A percentile compares a stretch with the other conserved stretches of the same genome.
phyloP scores from a whole-genome alignment of 2,888 invertebrate species.

The Eristalis intricaria region DNA sequence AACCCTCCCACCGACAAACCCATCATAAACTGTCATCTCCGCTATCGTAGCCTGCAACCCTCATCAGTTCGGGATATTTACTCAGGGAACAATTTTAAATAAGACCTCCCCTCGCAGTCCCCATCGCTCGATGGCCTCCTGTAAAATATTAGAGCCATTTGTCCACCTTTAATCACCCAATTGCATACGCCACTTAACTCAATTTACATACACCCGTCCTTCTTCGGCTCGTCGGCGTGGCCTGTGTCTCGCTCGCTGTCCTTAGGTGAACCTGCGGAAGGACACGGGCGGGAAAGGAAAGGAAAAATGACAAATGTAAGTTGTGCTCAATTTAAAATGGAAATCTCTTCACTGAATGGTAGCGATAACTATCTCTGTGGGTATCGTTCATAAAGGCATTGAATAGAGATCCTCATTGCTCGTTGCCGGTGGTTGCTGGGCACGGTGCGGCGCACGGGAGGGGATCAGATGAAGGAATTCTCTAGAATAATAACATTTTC shows the following conservation, averaged over 20 bases:
- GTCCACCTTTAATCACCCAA: conserved; percentile 70
- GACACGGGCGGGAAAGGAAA: conserved; percentile 13
- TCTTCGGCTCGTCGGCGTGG: conserved; percentile 14
- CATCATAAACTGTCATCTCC: background rate
- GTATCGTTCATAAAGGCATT: conserved; percentile 67
- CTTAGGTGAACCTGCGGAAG: conserved; percentile 25
- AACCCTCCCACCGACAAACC: background rate
- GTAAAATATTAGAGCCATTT: conserved; percentile 66
- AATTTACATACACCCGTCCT: conserved; percentile 64
- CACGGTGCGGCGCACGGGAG: background rate
- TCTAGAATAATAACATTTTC: conserved; percentile 67
- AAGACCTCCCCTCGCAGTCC: background rate
- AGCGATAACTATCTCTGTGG: conserved; percentile 66
- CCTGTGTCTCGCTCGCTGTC: background rate
- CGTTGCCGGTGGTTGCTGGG: background rate
- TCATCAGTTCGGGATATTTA: background rate
- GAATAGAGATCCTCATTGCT: conserved; percentile 49
- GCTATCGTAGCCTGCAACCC: background rate
- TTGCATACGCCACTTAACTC: conserved; percentile 68
- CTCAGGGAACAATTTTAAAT: conserved; percentile 44
- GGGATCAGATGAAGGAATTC: conserved; percentile 8
- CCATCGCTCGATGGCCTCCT: conserved; percentile 8
- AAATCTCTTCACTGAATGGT: conserved; percentile 67
- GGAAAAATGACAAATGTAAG: conserved; percentile 68
- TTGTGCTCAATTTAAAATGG: conserved; percentile 71